Base-by-base conservation (phyloP, 1,140 invertebrate genomes). In the Eulimnadia texana region DNA sequence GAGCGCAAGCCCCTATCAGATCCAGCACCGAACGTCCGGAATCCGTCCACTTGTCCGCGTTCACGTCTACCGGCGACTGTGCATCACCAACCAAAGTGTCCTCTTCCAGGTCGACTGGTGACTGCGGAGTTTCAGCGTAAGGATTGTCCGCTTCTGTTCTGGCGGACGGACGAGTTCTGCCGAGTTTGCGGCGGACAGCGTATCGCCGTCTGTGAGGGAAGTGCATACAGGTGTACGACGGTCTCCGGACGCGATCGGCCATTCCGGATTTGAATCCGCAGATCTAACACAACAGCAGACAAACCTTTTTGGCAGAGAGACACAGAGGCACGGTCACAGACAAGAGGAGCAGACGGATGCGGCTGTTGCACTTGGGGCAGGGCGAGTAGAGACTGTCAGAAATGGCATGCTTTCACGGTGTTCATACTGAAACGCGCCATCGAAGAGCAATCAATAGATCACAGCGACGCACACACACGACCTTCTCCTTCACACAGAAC, bases 121-220 rank as follows among this genome's bases (percentile, higher is more conserved):
- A 55, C 16, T 3, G 20, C 19, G 53, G 25, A 23, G 16, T 3
- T 6, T 19, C 2, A n/a, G 53, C 19, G 3, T 6, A 20, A n/a
- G 50, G 50, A 9, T 22, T n/a, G 11, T 51, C 3, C 50, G 13
- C 16, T 16, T 6, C 23, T 22, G 50, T 51, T 51, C n/a, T 51
- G n/a, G n/a, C n/a, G n/a, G n/a, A n/a, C 50, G 23, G 27, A 3
- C 50, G 50, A 55, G 53, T 55, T 27, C 55, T 58, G 51, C 63
- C 64, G 24, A 63, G 50, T 56, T 69, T 69, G 33, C 68, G 52
- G 1, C 68, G 63, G 2, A 69, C 66, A 27, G 68, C 68, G 54
- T 69, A 69, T 53, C 68, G 67, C 16, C 68, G 63, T 29, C 67
- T 55, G 50, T 69, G 65, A 3, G 66, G 68, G 55, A 68, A 69